phyloP scores from a whole-genome alignment of 2,113 vertebrate species.

The Ramphastos sulfuratus region DNA sequence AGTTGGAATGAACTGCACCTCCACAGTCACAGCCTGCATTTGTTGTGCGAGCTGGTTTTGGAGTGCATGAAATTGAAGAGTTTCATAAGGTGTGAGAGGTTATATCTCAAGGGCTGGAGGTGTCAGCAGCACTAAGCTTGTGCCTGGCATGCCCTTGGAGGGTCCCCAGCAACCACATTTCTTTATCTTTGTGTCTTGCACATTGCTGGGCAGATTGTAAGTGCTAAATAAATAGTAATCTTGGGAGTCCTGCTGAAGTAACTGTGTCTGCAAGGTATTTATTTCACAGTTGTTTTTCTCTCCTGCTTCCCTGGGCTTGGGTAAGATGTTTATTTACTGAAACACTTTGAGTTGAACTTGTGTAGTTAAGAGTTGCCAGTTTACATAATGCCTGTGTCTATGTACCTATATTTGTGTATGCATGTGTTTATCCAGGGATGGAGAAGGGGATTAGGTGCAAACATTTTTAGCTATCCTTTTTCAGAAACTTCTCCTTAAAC shows the following conservation, averaged over 20 bases:
- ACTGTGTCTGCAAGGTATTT: neutral
- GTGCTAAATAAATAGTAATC: neutral
- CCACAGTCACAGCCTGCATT: neutral
- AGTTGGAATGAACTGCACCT: neutral
- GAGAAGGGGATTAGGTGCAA: neutral
- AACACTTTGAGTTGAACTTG: neutral
- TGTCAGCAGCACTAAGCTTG: neutral
- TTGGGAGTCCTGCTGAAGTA: neutral
- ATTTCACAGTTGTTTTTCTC: conserved; percentile 14
- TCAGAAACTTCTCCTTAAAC: neutral
- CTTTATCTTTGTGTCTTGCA: neutral
- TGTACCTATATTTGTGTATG: neutral
- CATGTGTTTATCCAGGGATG: neutral
- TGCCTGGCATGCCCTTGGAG: neutral
- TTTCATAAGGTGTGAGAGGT: neutral
- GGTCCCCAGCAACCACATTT: neutral
- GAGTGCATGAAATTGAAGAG: neutral
- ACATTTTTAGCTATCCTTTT: neutral
- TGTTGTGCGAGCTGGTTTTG: neutral
- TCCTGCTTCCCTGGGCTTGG: neutral
- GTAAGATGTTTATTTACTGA: conserved; percentile 21
- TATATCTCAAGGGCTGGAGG: neutral
- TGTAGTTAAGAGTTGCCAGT: neutral
- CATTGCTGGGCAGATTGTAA: neutral
- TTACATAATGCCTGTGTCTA: neutral